Percentiles rank a stretch among this genome's conserved stretches.
phyloP scores from a whole-genome alignment of 2,113 vertebrate species.

The Mustelus asterias region DNA sequence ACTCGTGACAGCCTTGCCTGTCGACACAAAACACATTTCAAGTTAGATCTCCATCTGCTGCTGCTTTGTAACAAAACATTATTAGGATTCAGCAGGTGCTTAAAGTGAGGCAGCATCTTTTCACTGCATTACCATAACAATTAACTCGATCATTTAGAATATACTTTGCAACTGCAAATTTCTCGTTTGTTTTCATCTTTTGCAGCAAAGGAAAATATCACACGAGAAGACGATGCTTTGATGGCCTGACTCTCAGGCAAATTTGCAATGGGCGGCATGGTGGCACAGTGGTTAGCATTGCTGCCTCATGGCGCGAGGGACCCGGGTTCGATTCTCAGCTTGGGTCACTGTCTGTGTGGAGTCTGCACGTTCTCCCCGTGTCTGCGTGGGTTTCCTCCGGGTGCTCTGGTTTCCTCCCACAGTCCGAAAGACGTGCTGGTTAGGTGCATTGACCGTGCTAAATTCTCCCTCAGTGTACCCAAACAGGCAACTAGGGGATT shows the following conservation, averaged over 20 bases:
- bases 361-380: too few relatives aligned
- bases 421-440: too few relatives aligned
- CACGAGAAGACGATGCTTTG: not conserved
- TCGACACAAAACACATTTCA: not conserved
- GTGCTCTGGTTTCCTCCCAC: too few relatives aligned
- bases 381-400: too few relatives aligned
- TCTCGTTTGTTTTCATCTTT: not conserved
- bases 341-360: too few relatives aligned
- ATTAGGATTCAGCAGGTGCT: not conserved
- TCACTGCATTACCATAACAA: not conserved
- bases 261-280: not conserved
- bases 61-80: not conserved
- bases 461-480: too few relatives aligned
- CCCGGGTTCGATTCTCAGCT: too few relatives aligned
- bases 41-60: slow-evolving; percentile 18
- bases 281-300: not conserved
- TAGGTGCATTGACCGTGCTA: too few relatives aligned
- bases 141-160: not conserved
- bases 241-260: not conserved
- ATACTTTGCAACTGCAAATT: not conserved
- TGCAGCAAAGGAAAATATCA: not conserved
- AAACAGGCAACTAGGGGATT: too few relatives aligned
- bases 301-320: too few relatives aligned
- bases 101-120: not conserved
- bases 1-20: not conserved